Evolutionary conservation across 2,113 vertebrate species (phyloP).

Genomic region (Noturus placidus): DNA sequence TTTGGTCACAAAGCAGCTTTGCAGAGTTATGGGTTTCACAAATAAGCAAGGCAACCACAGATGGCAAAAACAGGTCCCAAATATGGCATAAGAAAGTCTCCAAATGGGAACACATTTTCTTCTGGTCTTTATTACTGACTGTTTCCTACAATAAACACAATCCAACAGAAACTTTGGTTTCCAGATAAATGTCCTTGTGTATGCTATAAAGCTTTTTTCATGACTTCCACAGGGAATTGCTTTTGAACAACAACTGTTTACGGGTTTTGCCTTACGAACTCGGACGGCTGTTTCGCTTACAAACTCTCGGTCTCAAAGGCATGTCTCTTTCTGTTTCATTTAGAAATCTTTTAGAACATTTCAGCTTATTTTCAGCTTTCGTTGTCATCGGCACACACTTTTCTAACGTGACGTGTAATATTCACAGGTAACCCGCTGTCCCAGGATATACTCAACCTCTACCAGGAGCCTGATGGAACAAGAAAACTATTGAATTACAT

Average conservation of each 20-base stretch:
- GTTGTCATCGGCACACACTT: neutral
- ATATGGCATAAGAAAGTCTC: neutral
- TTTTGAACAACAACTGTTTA: slow-evolving; percentile 99
- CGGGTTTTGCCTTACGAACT: slow-evolving; percentile 99
- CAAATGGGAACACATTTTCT: neutral
- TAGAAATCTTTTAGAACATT: neutral
- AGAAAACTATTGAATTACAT: slow-evolving; percentile 99
- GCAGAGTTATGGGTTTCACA: neutral
- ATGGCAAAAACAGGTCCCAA: neutral
- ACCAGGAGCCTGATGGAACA: slow-evolving; percentile 97
- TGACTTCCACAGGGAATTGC: slow-evolving; percentile 88
- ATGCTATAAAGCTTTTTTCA: neutral
- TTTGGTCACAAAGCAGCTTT: neutral
- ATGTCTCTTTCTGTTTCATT: slow-evolving; percentile 39
- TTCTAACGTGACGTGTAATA: neutral
- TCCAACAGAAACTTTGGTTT: neutral
- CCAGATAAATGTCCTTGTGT: neutral
- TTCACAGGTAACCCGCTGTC: slow-evolving; percentile 96
- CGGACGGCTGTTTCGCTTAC: slow-evolving; percentile 96
- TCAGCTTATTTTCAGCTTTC: neutral
- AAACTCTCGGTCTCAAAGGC: slow-evolving; percentile 98
- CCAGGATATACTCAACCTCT: slow-evolving; percentile 96
- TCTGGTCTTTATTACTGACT: neutral
- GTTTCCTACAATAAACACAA: neutral
- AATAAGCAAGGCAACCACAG: neutral